A percentile compares a stretch with the other conserved stretches of the same genome.
Evolutionary conservation across 2,113 vertebrate species (phyloP).

Genomic region (Anolis carolinensis): DNA sequence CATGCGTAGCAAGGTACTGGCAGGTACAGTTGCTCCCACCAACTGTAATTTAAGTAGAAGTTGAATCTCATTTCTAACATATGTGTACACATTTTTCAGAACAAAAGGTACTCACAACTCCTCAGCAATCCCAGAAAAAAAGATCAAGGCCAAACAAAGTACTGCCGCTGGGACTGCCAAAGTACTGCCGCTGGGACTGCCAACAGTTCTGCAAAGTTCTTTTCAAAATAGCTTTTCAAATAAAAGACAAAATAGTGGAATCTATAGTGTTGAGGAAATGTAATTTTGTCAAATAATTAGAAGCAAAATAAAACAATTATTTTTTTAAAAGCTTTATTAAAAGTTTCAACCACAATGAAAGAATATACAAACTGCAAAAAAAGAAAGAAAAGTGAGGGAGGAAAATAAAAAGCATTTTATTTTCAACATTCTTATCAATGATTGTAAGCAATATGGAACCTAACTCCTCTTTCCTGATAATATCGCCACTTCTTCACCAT

Average conservation of each 20-base stretch:
- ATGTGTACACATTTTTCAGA: slow-evolving; percentile 18
- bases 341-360: no score
- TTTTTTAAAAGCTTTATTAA: no score
- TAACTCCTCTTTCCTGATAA: no score
- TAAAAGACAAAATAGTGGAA: neutral
- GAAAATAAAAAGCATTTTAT: no score
- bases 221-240: neutral
- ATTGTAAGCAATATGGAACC: no score
- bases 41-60: slow-evolving; percentile 35
- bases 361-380: no score
- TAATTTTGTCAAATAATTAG: neutral
- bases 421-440: no score
- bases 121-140: neutral
- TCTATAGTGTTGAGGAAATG: fast-evolving
- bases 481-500: no score
- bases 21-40: neutral
- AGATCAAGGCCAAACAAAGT: slow-evolving; percentile 13
- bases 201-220: neutral
- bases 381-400: no score
- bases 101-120: slow-evolving; percentile 37
- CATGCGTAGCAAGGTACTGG: neutral
- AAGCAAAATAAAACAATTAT: neutral
- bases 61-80: slow-evolving; percentile 24
- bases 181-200: neutral
- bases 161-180: neutral